Evolutionary conservation across 2,797 vertebrate species (phyloP), one percentile per base, ranked within the genome.

Genomic region (Cryptoblepharus egeriae): DNA sequence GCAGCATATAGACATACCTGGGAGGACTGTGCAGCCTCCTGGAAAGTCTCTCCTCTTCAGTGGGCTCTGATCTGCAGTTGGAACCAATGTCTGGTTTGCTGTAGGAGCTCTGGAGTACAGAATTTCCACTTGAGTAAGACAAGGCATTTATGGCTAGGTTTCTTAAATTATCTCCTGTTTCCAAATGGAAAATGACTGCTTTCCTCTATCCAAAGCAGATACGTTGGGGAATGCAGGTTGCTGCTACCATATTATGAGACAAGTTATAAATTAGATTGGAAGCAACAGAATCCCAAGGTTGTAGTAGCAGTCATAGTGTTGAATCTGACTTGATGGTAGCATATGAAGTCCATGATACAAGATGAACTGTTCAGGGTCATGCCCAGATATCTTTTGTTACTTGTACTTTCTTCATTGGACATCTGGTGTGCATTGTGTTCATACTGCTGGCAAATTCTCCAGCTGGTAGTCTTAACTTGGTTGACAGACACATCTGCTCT

Each of bases 381-480:
- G 82, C 61, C 77, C 86, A 87, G 61, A 92, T 86, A 89, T 86
- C 75, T 88, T 92, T 93, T 90, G 70, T 55, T 90, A 26, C 80
- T 87, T 92, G 32, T 77, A 87, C 71, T 93, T 92, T 89, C 87
- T 89, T 92, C 87, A 70, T 79, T 86, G 94, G 92, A 95, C 94
- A 95, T 95, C 94, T 96, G 95, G 93, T 93, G 80, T 81, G 82
- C 83, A 76, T 95, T 94, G 90, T 95, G 96, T 95, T 95, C 93
- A 91, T 95, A 87, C 87, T 95, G 92, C 92, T 93, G 90, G 87
- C 92, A 91, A 93, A 92, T 93, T 93, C 90, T 95, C 87, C 93
- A 94, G 93, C 93, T 94, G 93, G 88, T 93, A 89, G 87, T 92
- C 86, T 92, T 86, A 83, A 89, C 88, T 94, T 87, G 32, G 86